A percentile compares a stretch with the other conserved stretches of the same genome.
These are phyloP conservation scores for Orthosia incerta DNA, from an alignment of 2,888 invertebrate species.

Conservation along the genomic window DNA sequence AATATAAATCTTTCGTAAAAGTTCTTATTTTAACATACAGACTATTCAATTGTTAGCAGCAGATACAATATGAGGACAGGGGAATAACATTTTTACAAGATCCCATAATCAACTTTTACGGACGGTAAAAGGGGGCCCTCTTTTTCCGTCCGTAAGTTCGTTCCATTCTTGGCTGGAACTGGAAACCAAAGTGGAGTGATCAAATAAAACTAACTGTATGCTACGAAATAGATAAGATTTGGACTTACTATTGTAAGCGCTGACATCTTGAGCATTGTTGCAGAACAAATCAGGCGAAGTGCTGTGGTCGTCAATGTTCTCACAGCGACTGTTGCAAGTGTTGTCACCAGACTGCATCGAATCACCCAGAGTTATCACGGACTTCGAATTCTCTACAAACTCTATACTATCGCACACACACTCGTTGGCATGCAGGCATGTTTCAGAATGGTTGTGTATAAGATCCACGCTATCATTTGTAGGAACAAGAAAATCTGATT, in stretches of 20 bases:
- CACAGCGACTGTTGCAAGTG: conserved; percentile 48
- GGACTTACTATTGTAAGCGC: conserved; percentile 65
- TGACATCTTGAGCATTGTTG: conserved; percentile 73
- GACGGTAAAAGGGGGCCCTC: background rate
- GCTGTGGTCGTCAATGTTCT: conserved; percentile 60
- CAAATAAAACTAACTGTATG: background rate
- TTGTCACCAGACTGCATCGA: conserved; percentile 64
- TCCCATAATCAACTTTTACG: background rate
- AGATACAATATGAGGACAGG: background rate
- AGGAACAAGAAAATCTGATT: conserved; percentile 70
- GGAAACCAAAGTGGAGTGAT: background rate
- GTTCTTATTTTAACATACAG: background rate
- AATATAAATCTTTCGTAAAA: background rate
- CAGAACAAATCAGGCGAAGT: conserved; percentile 70
- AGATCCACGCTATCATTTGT: conserved; percentile 79
- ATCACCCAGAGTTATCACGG: conserved; percentile 77
- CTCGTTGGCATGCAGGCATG: conserved; percentile 83
- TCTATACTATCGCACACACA: conserved; percentile 81
- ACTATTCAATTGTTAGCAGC: too few species aligned
- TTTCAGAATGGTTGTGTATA: conserved; percentile 87
- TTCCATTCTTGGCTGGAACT: background rate
- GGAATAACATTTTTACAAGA: background rate
- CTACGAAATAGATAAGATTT: background rate
- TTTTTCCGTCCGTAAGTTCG: too few species aligned
- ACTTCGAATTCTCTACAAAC: conserved; percentile 75